Evolutionary conservation across 2,888 invertebrate species (phyloP), one percentile per base, ranked within the genome.

Genomic region (Synergus gifuensis): DNA sequence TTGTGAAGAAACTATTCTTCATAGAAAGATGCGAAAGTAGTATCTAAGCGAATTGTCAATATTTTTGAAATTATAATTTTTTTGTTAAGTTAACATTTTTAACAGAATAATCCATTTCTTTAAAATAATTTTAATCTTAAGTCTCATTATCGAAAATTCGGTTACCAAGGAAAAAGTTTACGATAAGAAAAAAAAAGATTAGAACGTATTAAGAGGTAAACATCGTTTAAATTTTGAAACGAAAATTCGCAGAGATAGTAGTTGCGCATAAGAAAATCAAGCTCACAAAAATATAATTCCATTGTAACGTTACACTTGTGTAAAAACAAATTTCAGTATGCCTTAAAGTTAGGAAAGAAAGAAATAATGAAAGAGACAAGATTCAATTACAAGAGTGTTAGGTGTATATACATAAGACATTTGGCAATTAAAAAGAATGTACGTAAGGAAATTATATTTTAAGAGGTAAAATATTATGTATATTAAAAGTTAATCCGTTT

Each of bases 381-480:
- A 64, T 40, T 44, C 49, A 46, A 60, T 54, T 28, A 42, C 44
- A 66, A 64, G 12, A 58, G 18, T 79, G n/a, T 62, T 73, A 73
- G 36, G 42, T 62, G 28, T 62, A 66, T 49, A 58, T 73, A 54
- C 3, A 28, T 58, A 77, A 16, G 62, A 44, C 58, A 66, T 54
- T 79, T 78, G 78, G 81, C 76, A 79, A 79, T 76, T 49, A 62
- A 60, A 46, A 66, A 73, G 64, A 44, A 67, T 73, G 14, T 60
- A 73, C 62, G 28, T 64, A 73, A 73, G 54, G 16, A 73, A 73
- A 73, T 73, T 73, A 73, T 73, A 73, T 73, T 73, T 73, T 73
- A 73, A 73, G 49, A 73, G n/a, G 73, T 73, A 49, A 73, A 36
- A 73, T 73, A 73, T 73, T 73, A 73, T 22, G 73, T 73, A 73